These are phyloP conservation scores for Sparidentex hasta DNA, from an alignment of 2,797 vertebrate genomes.

Conservation along the genomic window DNA sequence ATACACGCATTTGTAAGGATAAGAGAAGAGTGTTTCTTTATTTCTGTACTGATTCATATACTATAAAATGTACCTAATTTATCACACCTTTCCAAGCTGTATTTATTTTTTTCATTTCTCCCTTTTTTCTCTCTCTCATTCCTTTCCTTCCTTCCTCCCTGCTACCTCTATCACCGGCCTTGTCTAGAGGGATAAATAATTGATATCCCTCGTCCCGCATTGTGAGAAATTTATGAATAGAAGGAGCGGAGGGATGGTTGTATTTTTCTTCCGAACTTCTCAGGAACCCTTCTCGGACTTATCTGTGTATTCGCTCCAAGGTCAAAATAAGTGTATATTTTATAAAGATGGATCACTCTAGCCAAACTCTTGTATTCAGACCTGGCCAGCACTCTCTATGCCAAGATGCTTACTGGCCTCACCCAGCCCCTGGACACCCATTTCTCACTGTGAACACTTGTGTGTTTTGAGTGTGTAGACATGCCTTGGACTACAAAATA, in stretches of 20 bases:
- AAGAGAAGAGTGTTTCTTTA: neutral
- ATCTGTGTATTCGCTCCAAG: constrained; percentile 81
- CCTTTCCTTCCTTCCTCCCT: constrained; percentile 1
- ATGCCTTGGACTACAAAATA: constrained; percentile 53
- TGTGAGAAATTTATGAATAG: constrained; percentile 84
- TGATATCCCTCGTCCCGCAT: constrained; percentile 72
- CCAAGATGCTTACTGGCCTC: constrained; percentile 56
- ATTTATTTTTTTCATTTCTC: neutral
- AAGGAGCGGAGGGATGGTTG: constrained; percentile 64
- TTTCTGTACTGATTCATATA: constrained; percentile 5
- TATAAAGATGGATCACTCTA: constrained; percentile 80
- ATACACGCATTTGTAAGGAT: neutral
- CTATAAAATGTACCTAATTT: neutral
- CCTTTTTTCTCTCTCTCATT: neutral
- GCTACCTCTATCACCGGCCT: constrained; percentile 66
- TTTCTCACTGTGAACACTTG: constrained; percentile 60
- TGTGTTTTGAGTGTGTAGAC: constrained; percentile 45
- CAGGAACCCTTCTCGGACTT: constrained; percentile 70
- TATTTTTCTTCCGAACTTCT: constrained; percentile 79
- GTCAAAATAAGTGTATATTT: constrained; percentile 84
- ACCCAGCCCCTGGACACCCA: constrained; percentile 52
- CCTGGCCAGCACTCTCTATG: constrained; percentile 49
- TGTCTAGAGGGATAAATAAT: constrained; percentile 83
- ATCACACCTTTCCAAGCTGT: neutral
- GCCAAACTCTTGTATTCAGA: constrained; percentile 67